These are phyloP conservation scores for Hemithea aestivaria DNA, from an alignment of 2,888 invertebrate genomes.

Conservation along the genomic window DNA sequence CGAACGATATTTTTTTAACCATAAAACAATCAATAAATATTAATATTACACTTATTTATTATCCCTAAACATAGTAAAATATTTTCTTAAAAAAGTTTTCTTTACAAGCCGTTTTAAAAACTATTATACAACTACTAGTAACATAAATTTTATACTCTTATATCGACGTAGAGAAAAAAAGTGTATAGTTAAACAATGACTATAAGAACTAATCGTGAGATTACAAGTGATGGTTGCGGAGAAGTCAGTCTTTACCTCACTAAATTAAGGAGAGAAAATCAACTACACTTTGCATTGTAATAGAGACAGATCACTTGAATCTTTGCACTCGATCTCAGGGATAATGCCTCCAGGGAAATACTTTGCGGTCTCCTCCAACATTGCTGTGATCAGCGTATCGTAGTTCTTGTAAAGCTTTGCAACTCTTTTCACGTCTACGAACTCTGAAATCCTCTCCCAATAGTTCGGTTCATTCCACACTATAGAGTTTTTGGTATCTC, in stretches of 20 bases:
- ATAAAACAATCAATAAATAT: conserved; percentile 27
- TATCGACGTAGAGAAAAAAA: conserved; percentile 17
- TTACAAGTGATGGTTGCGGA: conserved; percentile 45
- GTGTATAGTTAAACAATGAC: conserved; percentile 29
- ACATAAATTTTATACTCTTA: conserved; percentile 17
- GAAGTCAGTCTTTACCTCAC: conserved; percentile 76
- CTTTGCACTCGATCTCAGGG: too few species aligned
- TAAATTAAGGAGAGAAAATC: conserved; percentile 54
- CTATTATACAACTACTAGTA: conserved; percentile 31
- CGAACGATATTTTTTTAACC: conserved; percentile 41
- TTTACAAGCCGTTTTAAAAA: conserved; percentile 42
- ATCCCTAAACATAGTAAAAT: conserved; percentile 42
- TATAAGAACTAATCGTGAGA: conserved; percentile 33
- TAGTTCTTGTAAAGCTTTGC: conserved; percentile 14
- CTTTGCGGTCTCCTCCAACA: too few species aligned
- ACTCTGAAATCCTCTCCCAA: conserved; percentile 51
- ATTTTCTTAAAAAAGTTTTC: conserved; percentile 46
- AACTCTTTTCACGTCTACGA: conserved; percentile 30
- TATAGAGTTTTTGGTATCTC: conserved; percentile 51
- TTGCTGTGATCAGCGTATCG: too few species aligned
- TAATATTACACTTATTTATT: conserved; percentile 30
- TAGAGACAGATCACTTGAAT: neutral
- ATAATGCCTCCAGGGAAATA: too few species aligned
- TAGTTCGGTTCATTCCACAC: conserved; percentile 64
- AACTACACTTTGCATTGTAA: conserved; percentile 52